Percentiles rank a stretch among this genome's conserved stretches.
phyloP scores from a whole-genome alignment of 1,140 invertebrate species.

The honey bee (Apis mellifera) region DNA sequence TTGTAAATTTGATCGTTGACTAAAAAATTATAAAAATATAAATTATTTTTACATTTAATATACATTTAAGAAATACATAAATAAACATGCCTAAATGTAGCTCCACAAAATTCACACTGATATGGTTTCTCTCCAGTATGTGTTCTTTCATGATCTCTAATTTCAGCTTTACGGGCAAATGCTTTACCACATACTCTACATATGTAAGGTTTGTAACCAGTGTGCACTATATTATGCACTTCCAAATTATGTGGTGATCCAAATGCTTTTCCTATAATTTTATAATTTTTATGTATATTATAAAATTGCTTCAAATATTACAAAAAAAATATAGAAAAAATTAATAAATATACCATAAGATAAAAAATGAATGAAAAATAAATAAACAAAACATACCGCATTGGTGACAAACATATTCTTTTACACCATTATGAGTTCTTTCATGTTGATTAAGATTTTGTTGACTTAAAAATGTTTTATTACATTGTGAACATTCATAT shows the following conservation, averaged over 20 bases:
- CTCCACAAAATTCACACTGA: constrained; percentile 90
- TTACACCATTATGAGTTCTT: constrained; percentile 86
- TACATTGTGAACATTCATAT: constrained; percentile 85
- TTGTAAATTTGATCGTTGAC: constrained; percentile 90
- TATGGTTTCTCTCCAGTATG: constrained; percentile 95
- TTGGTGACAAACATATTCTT: constrained; percentile 87
- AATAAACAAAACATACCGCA: constrained; percentile 81
- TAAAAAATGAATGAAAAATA: neutral
- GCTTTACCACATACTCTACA: constrained; percentile 88
- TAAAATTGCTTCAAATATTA: neutral
- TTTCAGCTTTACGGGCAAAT: constrained; percentile 89
- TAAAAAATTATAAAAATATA: constrained; percentile 58
- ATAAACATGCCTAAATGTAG: constrained; percentile 82
- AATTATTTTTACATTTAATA: neutral
- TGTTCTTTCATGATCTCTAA: constrained; percentile 89
- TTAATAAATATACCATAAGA: neutral
- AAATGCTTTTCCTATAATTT: constrained; percentile 86
- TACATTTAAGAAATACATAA: neutral
- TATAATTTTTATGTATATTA: neutral
- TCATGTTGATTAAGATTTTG: constrained; percentile 89
- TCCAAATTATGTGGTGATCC: constrained; percentile 88
- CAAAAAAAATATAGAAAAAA: neutral
- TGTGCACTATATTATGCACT: constrained; percentile 88
- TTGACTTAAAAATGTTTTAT: constrained; percentile 88
- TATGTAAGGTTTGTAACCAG: constrained; percentile 86